phyloP scores from a whole-genome alignment of 2,888 invertebrate species.

The Melanostoma mellinum region DNA sequence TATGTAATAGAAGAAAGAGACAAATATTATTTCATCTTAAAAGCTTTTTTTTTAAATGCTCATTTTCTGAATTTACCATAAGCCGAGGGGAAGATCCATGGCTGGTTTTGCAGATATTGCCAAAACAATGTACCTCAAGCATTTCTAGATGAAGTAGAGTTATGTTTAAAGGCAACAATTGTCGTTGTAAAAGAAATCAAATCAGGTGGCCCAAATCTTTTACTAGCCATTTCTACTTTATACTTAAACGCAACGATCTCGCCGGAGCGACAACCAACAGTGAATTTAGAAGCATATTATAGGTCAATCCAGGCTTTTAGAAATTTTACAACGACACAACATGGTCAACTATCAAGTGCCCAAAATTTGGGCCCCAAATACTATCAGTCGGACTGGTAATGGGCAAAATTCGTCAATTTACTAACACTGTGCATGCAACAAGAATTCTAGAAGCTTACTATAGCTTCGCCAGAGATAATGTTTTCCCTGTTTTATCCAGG shows the following conservation, averaged over 20 bases:
- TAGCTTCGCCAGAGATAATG: no score
- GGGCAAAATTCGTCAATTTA: constrained; percentile 78
- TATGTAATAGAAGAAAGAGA: no score
- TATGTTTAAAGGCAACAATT: constrained; percentile 76
- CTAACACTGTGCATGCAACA: constrained; percentile 77
- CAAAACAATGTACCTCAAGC: constrained; percentile 91
- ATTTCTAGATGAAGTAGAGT: constrained; percentile 91
- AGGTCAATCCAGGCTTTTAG: constrained; percentile 81
- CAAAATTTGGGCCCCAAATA: constrained; percentile 79
- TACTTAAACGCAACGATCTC: constrained; percentile 79
- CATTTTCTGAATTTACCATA: constrained; percentile 95
- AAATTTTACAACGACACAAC: constrained; percentile 79
- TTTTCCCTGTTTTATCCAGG: no score
- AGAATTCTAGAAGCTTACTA: constrained; percentile 78
- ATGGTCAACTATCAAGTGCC: constrained; percentile 77
- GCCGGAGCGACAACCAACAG: constrained; percentile 76
- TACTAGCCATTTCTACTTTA: constrained; percentile 81
- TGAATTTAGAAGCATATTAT: constrained; percentile 80
- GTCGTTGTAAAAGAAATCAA: constrained; percentile 77
- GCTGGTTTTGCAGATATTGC: constrained; percentile 94
- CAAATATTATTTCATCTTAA: no score
- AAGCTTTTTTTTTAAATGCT: constrained; percentile 81
- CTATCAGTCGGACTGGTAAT: constrained; percentile 79
- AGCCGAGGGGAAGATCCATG: constrained; percentile 96
- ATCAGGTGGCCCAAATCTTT: constrained; percentile 80